These are phyloP conservation scores for Sisyra terminalis DNA, from an alignment of 2,888 invertebrate species.

Conservation along the genomic window DNA sequence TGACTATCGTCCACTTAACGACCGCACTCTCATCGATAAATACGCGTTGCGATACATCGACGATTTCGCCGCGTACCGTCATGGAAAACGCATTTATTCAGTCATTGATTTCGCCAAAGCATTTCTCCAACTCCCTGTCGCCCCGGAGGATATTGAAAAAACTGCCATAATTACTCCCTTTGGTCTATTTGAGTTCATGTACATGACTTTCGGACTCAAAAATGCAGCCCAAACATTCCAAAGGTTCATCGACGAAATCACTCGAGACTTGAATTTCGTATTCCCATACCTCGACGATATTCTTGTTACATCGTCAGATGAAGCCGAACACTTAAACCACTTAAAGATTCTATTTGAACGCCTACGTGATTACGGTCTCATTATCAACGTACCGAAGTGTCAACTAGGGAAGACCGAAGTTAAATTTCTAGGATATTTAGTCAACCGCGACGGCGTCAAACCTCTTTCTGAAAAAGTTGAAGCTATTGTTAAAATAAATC, in stretches of 20 bases:
- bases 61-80: conserved; percentile 14
- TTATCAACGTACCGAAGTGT: too few relatives aligned
- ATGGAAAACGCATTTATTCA: too few relatives aligned
- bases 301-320: neutral
- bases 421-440: too few relatives aligned
- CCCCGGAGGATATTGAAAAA: neutral
- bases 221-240: conserved; percentile 6
- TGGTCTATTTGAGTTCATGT: neutral
- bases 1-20: conserved; percentile 21
- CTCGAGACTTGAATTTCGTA: neutral
- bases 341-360: too few relatives aligned
- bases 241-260: conserved; percentile 2
- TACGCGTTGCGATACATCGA: conserved; percentile 19
- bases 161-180: conserved; percentile 1
- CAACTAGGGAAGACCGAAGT: too few relatives aligned
- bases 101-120: too few relatives aligned
- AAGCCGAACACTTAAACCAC: too few relatives aligned
- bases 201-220: neutral
- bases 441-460: too few relatives aligned
- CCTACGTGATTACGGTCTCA: too few relatives aligned
- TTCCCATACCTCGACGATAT: neutral
- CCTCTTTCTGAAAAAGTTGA: too few relatives aligned
- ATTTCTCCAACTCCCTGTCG: neutral
- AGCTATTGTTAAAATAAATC: too few relatives aligned
- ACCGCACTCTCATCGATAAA: conserved; percentile 18